Base-by-base conservation (phyloP, 2,888 invertebrate genomes). In the Drosophila tanythrix region DNA sequence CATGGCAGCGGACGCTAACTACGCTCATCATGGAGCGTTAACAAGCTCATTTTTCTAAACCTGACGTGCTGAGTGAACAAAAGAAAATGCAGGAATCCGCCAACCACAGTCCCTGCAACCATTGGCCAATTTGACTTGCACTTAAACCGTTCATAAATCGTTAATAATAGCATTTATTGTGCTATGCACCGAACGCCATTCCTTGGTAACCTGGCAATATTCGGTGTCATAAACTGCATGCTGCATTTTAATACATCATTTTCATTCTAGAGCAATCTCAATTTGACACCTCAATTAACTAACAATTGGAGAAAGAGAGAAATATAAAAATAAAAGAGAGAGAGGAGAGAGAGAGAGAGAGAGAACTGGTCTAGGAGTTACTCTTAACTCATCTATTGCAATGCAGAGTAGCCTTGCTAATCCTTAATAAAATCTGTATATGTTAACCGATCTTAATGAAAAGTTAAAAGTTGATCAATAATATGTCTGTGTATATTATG, bases 41-140 rank as follows among this genome's bases (percentile, higher is more conserved):
- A 91, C 90, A 90, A 90, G 91, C 91, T 90, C 84, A 90, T 90
- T 90, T 90, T 88, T 90, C 87, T 85, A 82, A 86, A 83, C 82
- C 82, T 88, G 90, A 88, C 88, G 82, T 79, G 76, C 74, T 75
- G 79, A 84, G 75, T 76, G 85, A 74, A 74, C 81, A 68, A 18
- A 25, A 60, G 29, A 40, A 60, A 21, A 50, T 29, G 50, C 33
- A 3, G 21, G 29, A 69, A 63, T 62, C 73, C 67, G 53, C 58
- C 18, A 50, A 10, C 29, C 4, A 4, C 25, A 43, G 29, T 7
- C 27, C 27, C 10, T 53, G 57, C 64, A 63, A 60, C 70, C 15
- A 25, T 70, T 59, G 59, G 55, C 67, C 62, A 69, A 74, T 63
- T 64, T 72, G n/a, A 25, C 29, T 51, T 56, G 59, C 63, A 70